These are phyloP conservation scores for Danio choprae DNA, from an alignment of 2,797 vertebrate genomes.

Conservation along the genomic window DNA sequence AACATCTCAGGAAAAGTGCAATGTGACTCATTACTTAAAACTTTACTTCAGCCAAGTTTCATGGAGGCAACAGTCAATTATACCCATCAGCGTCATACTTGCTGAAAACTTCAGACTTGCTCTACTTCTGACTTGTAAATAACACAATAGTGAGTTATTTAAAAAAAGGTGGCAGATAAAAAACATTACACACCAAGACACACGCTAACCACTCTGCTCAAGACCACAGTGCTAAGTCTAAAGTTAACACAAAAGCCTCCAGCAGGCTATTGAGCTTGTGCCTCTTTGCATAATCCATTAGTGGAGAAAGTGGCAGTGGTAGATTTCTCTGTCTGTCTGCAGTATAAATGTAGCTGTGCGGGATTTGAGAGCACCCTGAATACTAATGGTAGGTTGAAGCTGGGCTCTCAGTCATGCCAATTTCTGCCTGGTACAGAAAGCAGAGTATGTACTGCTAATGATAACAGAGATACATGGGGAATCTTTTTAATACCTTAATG, in stretches of 20 bases:
- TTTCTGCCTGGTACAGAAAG: constrained; percentile 7
- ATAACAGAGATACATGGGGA: background rate
- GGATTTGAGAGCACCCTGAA: constrained; percentile 36
- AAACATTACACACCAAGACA: constrained; percentile 19
- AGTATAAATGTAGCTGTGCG: constrained; percentile 47
- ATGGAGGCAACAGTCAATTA: background rate
- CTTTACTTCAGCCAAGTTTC: constrained; percentile 4
- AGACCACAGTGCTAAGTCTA: constrained; percentile 26
- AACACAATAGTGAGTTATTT: constrained; percentile 77
- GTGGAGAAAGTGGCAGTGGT: constrained; percentile 23
- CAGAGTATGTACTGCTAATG: background rate
- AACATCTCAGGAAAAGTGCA: background rate
- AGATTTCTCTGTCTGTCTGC: constrained; percentile 54
- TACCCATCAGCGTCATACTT: background rate
- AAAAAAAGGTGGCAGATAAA: constrained; percentile 68
- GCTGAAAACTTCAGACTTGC: background rate
- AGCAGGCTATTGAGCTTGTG: constrained; percentile 44
- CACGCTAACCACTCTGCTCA: constrained; percentile 15
- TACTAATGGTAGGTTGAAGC: constrained; percentile 46
- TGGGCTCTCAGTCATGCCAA: constrained; percentile 35
- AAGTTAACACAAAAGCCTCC: constrained; percentile 42
- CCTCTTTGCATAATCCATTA: constrained; percentile 65
- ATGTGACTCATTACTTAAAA: constrained; percentile 14
- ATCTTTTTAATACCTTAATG: background rate
- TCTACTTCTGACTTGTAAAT: constrained; percentile 77